phyloP scores from a whole-genome alignment of 2,797 vertebrate species.

The Lithobates pipiens region DNA sequence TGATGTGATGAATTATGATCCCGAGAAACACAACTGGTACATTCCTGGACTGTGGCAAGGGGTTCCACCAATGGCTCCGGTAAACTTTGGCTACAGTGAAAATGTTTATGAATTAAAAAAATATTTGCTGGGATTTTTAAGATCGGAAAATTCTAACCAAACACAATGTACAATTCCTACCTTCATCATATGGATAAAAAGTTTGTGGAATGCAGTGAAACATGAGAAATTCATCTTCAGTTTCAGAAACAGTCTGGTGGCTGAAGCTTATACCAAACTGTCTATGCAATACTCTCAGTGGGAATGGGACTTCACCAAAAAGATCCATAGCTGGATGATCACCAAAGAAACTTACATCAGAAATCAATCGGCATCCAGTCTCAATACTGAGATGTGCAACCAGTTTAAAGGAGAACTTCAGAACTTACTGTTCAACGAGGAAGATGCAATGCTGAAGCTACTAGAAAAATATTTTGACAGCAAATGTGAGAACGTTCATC shows the following conservation, averaged over 20 bases:
- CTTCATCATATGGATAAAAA: conserved; percentile 73
- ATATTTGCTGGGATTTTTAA: conserved; percentile 68
- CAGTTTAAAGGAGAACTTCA: background rate
- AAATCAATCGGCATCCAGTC: background rate
- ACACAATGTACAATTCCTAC: conserved; percentile 66
- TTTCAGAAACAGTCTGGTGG: conserved; percentile 71
- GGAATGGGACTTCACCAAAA: conserved; percentile 66
- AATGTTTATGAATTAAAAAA: conserved; percentile 77
- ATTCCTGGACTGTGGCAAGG: conserved; percentile 76
- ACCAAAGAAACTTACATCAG: conserved; percentile 57
- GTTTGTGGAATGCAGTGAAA: conserved; percentile 75
- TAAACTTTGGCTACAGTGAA: conserved; percentile 74
- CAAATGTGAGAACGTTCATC: conserved; percentile 65
- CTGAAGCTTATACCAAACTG: conserved; percentile 72
- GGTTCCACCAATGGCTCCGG: conserved; percentile 68
- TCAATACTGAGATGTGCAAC: background rate
- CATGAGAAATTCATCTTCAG: conserved; percentile 59
- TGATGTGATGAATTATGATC: conserved; percentile 3
- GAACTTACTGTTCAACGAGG: background rate
- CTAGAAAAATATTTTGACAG: conserved; percentile 69
- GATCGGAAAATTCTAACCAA: conserved; percentile 51
- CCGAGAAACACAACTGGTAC: conserved; percentile 19
- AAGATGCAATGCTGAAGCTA: conserved; percentile 65
- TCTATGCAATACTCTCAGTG: conserved; percentile 71
- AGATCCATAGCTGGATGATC: conserved; percentile 71